These are phyloP conservation scores for Pangasius krempfi DNA, from an alignment of 2,797 vertebrate species.

Conservation along the genomic window DNA sequence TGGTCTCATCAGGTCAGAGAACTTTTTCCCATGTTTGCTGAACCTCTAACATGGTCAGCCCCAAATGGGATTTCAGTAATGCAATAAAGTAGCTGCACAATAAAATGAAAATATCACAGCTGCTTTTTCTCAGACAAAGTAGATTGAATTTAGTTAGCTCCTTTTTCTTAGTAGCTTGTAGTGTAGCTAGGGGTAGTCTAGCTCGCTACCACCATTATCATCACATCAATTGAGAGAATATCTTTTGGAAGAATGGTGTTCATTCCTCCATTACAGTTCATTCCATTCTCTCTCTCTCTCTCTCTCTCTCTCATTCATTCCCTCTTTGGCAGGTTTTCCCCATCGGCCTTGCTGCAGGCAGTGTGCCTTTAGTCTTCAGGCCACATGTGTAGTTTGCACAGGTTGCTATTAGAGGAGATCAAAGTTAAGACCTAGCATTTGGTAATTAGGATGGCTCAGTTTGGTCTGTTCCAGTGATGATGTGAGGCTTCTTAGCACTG, in stretches of 20 bases:
- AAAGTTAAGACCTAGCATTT: slow-evolving; percentile 29
- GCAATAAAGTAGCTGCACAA: not conserved
- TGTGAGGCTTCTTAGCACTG: slow-evolving; percentile 2
- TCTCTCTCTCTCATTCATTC: not conserved
- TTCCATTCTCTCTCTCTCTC: not conserved
- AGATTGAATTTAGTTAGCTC: not conserved
- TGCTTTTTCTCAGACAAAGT: not conserved
- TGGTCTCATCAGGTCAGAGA: not conserved
- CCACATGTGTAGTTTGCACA: slow-evolving; percentile 6
- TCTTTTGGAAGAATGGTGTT: not conserved
- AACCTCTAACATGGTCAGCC: not conserved
- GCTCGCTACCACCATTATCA: not conserved
- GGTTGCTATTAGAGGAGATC: slow-evolving; percentile 13
- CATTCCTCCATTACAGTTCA: not conserved
- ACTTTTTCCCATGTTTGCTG: not conserved
- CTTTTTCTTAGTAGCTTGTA: not conserved
- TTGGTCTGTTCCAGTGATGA: slow-evolving; percentile 30
- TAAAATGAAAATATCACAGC: not conserved
- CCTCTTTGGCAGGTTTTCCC: not conserved
- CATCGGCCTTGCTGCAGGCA: slow-evolving; percentile 11
- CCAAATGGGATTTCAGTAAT: not conserved
- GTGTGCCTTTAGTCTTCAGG: not conserved
- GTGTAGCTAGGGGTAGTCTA: not conserved
- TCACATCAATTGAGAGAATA: not conserved
- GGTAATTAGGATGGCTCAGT: not conserved